Percentiles rank a stretch among this genome's conserved stretches.
These are phyloP conservation scores for Accipiter cooperii DNA, from an alignment of 2,113 vertebrate genomes.

Conservation along the genomic window DNA sequence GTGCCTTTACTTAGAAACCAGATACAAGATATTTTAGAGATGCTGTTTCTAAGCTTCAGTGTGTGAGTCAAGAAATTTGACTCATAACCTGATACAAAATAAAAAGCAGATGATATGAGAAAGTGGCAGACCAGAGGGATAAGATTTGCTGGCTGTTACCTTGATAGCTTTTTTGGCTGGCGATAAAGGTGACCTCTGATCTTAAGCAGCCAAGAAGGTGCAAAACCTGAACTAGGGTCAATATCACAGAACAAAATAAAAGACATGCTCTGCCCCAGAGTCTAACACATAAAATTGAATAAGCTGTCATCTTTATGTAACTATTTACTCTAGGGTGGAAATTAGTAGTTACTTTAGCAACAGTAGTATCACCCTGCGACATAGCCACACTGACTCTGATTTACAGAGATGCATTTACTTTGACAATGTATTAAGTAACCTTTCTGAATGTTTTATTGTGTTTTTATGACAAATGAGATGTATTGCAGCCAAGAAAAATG, in stretches of 20 bases:
- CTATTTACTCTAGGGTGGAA: constrained; percentile 67
- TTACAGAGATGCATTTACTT: constrained; percentile 43
- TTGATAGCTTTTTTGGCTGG: constrained; percentile 50
- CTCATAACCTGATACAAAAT: constrained; percentile 52
- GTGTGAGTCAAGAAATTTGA: constrained; percentile 60
- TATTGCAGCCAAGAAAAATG: not conserved
- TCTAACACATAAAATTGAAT: constrained; percentile 65
- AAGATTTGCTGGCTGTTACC: constrained; percentile 48
- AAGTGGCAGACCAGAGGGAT: constrained; percentile 54
- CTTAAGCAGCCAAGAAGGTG: constrained; percentile 13
- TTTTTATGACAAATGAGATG: not conserved
- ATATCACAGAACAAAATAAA: constrained; percentile 48
- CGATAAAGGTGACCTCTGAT: constrained; percentile 34
- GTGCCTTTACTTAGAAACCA: constrained; percentile 18
- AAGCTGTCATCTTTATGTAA: constrained; percentile 62
- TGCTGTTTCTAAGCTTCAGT: constrained; percentile 31
- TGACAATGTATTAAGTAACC: constrained; percentile 27
- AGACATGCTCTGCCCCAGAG: constrained; percentile 45
- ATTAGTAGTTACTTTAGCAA: constrained; percentile 75
- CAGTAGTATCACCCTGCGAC: constrained; percentile 31
- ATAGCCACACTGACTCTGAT: constrained; percentile 43
- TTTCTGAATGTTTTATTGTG: constrained; percentile 31
- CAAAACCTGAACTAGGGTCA: not conserved
- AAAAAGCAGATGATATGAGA: constrained; percentile 54
- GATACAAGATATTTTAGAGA: not conserved